A percentile compares a stretch with the other conserved stretches of the same genome.
These are phyloP conservation scores for Sakesphorus luctuosus DNA, from an alignment of 2,113 vertebrate genomes.

Conservation along the genomic window DNA sequence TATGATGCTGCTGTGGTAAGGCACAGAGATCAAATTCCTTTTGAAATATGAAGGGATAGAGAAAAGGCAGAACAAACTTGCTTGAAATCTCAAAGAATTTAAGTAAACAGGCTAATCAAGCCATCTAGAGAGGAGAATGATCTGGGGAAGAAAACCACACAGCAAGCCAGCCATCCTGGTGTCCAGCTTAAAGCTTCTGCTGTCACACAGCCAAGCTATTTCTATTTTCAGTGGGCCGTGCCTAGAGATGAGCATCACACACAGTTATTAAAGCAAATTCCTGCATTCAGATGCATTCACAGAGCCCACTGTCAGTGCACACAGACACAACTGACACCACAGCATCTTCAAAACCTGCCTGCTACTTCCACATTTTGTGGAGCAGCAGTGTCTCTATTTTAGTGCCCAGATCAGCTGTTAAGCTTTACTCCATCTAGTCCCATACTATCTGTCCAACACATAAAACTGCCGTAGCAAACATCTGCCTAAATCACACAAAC, in stretches of 20 bases:
- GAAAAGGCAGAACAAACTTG: conserved; percentile 30
- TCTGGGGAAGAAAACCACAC: background rate
- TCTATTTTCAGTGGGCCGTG: conserved; percentile 32
- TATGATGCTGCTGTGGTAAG: conserved; percentile 8
- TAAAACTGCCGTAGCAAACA: background rate
- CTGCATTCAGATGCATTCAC: conserved; percentile 5
- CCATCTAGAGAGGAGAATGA: background rate
- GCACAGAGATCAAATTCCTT: conserved; percentile 41
- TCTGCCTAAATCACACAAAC: conserved; percentile 41
- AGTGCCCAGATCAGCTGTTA: background rate
- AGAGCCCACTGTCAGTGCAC: background rate
- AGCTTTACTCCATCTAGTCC: background rate
- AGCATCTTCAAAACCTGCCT: background rate
- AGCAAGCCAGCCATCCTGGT: background rate
- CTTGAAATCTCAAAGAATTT: conserved; percentile 7
- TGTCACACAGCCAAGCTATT: conserved; percentile 33
- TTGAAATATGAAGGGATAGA: conserved; percentile 32
- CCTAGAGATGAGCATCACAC: conserved; percentile 28
- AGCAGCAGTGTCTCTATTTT: background rate
- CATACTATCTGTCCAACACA: background rate
- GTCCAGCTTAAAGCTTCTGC: conserved; percentile 14
- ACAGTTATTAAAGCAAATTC: conserved; percentile 48
- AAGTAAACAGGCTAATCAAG: conserved; percentile 23
- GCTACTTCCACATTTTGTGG: background rate
- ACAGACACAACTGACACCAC: background rate